phyloP scores from a whole-genome alignment of 2,888 invertebrate genomes.

The Mantis religiosa region DNA sequence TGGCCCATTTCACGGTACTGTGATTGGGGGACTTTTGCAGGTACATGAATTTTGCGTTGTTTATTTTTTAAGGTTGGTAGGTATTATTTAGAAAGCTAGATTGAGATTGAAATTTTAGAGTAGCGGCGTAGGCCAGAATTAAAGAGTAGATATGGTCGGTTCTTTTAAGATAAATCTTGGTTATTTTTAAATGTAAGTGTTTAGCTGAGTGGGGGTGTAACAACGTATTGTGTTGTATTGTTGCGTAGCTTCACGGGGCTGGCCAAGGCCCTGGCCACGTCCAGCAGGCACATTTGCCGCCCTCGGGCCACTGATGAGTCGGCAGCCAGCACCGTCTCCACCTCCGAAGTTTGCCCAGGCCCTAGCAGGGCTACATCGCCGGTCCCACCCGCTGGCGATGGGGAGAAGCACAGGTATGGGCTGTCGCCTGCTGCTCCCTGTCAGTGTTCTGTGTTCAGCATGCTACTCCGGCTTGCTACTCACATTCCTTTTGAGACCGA shows the following conservation, averaged over 20 bases:
- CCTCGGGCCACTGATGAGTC: conserved; percentile 11
- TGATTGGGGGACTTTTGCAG: no score
- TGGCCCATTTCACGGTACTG: no score
- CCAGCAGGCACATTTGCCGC: conserved; percentile 24
- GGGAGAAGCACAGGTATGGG: conserved; percentile 24
- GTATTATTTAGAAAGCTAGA: no score
- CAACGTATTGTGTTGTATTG: neutral
- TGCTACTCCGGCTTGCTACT: neutral
- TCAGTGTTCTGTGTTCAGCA: neutral
- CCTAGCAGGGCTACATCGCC: conserved; percentile 21
- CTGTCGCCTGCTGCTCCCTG: neutral
- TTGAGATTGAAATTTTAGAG: neutral
- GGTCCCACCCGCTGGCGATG: conserved; percentile 5
- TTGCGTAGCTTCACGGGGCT: conserved; percentile 20
- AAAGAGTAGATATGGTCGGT: neutral
- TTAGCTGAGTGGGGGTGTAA: neutral
- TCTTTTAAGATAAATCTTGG: neutral
- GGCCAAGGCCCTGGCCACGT: conserved; percentile 23
- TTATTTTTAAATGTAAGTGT: neutral
- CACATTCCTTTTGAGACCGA: neutral
- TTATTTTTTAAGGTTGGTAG: no score
- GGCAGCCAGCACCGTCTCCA: neutral
- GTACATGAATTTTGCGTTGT: no score
- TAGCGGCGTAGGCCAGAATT: neutral
- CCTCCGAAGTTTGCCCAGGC: neutral